Evolutionary conservation across 2,888 invertebrate species (phyloP).

Genomic region (Apomyelois bistriatella): DNA sequence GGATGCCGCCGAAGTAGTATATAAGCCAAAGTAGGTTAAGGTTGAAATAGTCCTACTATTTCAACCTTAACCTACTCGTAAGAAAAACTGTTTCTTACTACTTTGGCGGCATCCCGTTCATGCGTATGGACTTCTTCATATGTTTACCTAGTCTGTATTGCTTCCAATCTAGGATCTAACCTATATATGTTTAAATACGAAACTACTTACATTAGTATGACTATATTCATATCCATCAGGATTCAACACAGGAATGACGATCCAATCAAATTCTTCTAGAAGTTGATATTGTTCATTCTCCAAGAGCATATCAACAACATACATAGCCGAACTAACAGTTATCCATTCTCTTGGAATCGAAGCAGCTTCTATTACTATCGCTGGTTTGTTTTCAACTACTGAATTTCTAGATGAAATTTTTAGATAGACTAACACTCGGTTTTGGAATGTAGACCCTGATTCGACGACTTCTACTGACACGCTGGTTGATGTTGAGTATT

Average conservation of each 20-base stretch:
- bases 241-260: constrained; percentile 84
- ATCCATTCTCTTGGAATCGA: constrained; percentile 87
- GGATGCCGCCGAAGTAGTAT: no score
- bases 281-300: constrained; percentile 60
- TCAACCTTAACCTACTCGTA: no score
- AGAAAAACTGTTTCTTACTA: no score
- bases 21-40: no score
- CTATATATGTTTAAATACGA: no score
- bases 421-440: constrained; percentile 57
- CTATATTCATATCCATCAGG: constrained; percentile 87
- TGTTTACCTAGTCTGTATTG: no score
- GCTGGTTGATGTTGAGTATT: constrained; percentile 25
- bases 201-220: constrained; percentile 75
- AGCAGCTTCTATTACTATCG: constrained; percentile 80
- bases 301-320: constrained; percentile 80
- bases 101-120: no score
- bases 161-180: no score
- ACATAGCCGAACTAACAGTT: constrained; percentile 82
- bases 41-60: no score
- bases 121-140: no score
- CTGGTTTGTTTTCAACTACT: constrained; percentile 54
- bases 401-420: constrained; percentile 59
- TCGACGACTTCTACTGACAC: constrained; percentile 39
- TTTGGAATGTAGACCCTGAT: constrained; percentile 44
- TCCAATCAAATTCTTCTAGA: constrained; percentile 81